Evolutionary conservation across 64 coral and sea anemone genomes (phyloP), one percentile per base, ranked within the genome.

Genomic region (Platygyra sinensis): DNA sequence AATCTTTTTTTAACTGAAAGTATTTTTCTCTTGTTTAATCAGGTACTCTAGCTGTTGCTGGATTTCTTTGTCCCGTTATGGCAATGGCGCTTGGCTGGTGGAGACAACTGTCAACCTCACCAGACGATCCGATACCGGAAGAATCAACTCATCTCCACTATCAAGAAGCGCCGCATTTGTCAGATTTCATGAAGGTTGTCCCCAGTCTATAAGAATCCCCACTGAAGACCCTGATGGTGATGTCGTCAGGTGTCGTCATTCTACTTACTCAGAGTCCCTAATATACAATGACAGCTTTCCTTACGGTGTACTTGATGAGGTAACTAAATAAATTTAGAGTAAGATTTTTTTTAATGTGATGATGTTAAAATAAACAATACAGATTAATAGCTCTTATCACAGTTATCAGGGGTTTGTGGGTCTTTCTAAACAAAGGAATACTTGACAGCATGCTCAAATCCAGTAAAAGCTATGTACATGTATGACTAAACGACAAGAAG

Each of bases 221-320:
- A 72, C 79, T 75, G 86, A 93, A 75, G 91, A 93, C 36, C 77
- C 86, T 12, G 91, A 93, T 72, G 91, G 91, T 30, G 91, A 93
- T 61, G 80, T 81, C 61, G 91, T 93, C 9, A 86, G 78, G 6
- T 93, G 91, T 65, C 91, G 91, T 42, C 74, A 55, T 32, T 33
- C 91, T 52, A 80, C 9, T 73, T 71, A 30, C 24, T 60, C 82
- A 22, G 57, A 77, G 61, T 76, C 67, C 33, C 33, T 36, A 18
- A 86, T 51, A 31, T 42, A 73, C 29, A 61, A 30, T 88, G 60
- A 72, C 60, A 39, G 75, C 12, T 55, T 91, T 63, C 72, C 80
- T 10, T 91, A 91, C 80, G 89, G 89, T 42, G 82, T 0, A 74
- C 79, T 91, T 0, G 69, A 91, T 38, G 89, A 88, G 76, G 91